Evolutionary conservation across 1,140 invertebrate genomes (phyloP).

Genomic region (Cotesia vestalis): DNA sequence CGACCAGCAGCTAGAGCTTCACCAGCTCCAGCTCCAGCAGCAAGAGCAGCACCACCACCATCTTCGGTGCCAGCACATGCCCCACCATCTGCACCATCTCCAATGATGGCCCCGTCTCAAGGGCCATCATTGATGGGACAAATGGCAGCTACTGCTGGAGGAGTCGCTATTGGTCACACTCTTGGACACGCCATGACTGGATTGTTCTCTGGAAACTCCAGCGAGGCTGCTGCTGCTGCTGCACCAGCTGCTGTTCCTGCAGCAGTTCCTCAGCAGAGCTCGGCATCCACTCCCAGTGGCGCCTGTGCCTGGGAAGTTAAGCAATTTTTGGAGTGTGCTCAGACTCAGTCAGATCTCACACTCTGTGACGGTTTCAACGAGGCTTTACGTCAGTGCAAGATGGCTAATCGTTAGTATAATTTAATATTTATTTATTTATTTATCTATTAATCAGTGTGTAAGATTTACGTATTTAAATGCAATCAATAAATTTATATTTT

Average conservation of each 20-base stretch:
- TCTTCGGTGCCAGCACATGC: constrained; percentile 49
- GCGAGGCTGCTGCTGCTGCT: constrained; percentile 66
- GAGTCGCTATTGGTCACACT: constrained; percentile 87
- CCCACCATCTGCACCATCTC: constrained; percentile 59
- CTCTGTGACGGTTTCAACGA: constrained; percentile 94
- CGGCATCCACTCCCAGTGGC: constrained; percentile 67
- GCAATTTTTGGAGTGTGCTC: constrained; percentile 88
- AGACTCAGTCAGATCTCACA: constrained; percentile 82
- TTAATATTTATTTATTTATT: constrained; percentile 17
- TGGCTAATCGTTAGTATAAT: constrained; percentile 56
- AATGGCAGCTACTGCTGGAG: constrained; percentile 91
- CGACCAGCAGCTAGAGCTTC: constrained; percentile 52
- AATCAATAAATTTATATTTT: constrained; percentile 6
- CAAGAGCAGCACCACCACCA: constrained; percentile 44
- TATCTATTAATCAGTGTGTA: constrained; percentile 11
- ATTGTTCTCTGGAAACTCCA: constrained; percentile 78
- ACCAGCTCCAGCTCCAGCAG: not conserved
- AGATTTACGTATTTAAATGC: not conserved
- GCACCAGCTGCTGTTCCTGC: constrained; percentile 55
- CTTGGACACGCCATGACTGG: constrained; percentile 89
- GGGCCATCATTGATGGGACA: constrained; percentile 78
- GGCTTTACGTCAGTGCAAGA: constrained; percentile 89
- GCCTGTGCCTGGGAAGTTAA: constrained; percentile 89
- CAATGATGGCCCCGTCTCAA: constrained; percentile 71
- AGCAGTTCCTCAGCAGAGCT: constrained; percentile 46